phyloP scores from a whole-genome alignment of 2,888 invertebrate genomes.

The Chrysopilus asiliformis region DNA sequence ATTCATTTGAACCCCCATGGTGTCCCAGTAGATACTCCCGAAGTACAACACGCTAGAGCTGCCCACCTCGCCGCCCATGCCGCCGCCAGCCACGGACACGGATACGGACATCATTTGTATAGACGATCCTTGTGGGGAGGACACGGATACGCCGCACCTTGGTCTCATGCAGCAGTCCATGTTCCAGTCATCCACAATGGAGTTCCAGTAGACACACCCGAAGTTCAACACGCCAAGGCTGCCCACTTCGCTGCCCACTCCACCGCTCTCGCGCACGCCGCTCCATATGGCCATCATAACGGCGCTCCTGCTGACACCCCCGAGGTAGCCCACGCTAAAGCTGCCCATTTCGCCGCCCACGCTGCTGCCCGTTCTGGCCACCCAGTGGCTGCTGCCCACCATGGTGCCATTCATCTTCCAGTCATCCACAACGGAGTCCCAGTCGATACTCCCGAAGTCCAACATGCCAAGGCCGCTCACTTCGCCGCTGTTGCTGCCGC shows the following conservation, averaged over 20 bases:
- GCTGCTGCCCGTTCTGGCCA: constrained; percentile 30
- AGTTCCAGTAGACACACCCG: constrained; percentile 39
- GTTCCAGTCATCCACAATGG: constrained; percentile 34
- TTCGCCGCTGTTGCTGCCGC: constrained; percentile 33
- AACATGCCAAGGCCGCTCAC: constrained; percentile 35
- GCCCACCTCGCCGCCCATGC: constrained; percentile 40
- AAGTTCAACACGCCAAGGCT: constrained; percentile 37
- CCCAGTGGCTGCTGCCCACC: constrained; percentile 15
- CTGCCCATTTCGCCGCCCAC: constrained; percentile 33
- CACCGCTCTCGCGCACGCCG: constrained; percentile 24
- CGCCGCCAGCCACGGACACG: constrained; percentile 30
- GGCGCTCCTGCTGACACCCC: constrained; percentile 36
- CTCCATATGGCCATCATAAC: constrained; percentile 16
- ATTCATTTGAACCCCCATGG: constrained; percentile 26
- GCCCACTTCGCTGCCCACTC: constrained; percentile 35
- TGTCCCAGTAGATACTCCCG: constrained; percentile 35
- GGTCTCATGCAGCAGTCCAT: constrained; percentile 24
- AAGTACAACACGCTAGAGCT: constrained; percentile 40
- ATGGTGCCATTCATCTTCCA: constrained; percentile 29
- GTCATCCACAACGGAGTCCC: constrained; percentile 38
- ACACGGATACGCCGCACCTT: constrained; percentile 23
- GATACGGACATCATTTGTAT: constrained; percentile 34
- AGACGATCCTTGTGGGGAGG: constrained; percentile 30
- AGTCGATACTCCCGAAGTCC: constrained; percentile 40
- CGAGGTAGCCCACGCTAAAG: constrained; percentile 36